Evolutionary conservation across 2,797 vertebrate genomes (phyloP).

Genomic region (Pipistrellus pipistrellus): DNA sequence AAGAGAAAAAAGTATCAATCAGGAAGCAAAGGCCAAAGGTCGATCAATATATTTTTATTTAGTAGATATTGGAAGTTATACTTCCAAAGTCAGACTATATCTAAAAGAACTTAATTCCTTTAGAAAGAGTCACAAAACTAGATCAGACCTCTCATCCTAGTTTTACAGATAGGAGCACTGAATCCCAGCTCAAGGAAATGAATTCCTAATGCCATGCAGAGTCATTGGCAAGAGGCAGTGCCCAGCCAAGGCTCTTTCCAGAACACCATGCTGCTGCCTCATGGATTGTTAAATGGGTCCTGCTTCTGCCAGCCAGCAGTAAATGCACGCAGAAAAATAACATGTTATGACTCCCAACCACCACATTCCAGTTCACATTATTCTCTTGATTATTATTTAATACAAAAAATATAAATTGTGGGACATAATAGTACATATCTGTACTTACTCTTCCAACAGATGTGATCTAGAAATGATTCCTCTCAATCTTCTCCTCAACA

Average conservation of each 20-base stretch:
- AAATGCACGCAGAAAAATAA: not conserved
- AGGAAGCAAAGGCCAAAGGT: not conserved
- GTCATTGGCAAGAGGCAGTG: not conserved
- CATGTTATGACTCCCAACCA: constrained; percentile 16
- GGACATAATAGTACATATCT: not conserved
- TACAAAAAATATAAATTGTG: constrained; percentile 54
- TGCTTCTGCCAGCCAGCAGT: not conserved
- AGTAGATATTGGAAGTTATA: not conserved
- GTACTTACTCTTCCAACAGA: constrained; percentile 52
- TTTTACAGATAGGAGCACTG: not conserved
- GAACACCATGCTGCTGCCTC: not conserved
- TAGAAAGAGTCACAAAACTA: constrained; percentile 12
- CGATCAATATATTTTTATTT: not conserved
- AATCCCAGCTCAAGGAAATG: constrained; percentile 4
- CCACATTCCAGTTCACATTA: not conserved
- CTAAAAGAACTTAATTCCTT: not conserved
- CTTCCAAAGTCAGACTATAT: not conserved
- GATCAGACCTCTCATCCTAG: not conserved
- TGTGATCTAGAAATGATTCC: not conserved
- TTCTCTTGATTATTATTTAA: constrained; percentile 59
- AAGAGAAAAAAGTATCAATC: not conserved
- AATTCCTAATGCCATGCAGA: not conserved
- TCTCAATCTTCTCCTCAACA: not conserved
- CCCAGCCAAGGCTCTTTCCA: not conserved
- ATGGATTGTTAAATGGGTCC: not conserved